Evolutionary conservation across 2,797 vertebrate species (phyloP).

Genomic region (Xiphophorus birchmanni): DNA sequence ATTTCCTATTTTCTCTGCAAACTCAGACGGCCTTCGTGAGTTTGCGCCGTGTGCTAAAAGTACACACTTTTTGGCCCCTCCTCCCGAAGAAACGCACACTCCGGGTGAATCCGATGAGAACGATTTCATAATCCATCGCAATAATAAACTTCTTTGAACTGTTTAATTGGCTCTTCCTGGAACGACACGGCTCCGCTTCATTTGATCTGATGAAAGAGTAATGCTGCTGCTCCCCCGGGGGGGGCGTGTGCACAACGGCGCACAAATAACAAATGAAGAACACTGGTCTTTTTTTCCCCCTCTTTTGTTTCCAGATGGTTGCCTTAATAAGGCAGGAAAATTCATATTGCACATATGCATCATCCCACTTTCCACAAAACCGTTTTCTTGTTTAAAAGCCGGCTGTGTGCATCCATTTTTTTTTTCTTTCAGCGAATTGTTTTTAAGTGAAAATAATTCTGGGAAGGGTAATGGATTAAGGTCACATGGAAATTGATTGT

Average conservation of each 20-base stretch:
- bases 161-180: conserved; percentile 83
- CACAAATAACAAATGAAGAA: conserved; percentile 82
- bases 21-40: conserved; percentile 69
- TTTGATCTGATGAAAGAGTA: conserved; percentile 83
- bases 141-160: conserved; percentile 84
- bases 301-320: conserved; percentile 58
- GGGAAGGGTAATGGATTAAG: conserved; percentile 56
- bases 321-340: conserved; percentile 69
- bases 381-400: conserved; percentile 66
- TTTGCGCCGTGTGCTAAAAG: conserved; percentile 58
- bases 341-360: conserved; percentile 44
- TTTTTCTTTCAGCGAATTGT: conserved; percentile 37
- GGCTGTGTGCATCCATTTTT: conserved; percentile 51
- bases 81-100: conserved; percentile 58
- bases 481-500: conserved; percentile 59
- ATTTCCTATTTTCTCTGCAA: conserved; percentile 69
- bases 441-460: conserved; percentile 67
- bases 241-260: conserved; percentile 67
- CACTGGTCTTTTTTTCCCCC: conserved; percentile 45
- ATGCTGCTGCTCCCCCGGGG: conserved; percentile 73
- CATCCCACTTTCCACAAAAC: conserved; percentile 52
- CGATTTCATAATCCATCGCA: conserved; percentile 80
- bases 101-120: conserved; percentile 76
- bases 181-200: conserved; percentile 76
- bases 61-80: conserved; percentile 69